Evolutionary conservation across 1,140 invertebrate genomes (phyloP).

Genomic region (Drosophila malerkotliana): DNA sequence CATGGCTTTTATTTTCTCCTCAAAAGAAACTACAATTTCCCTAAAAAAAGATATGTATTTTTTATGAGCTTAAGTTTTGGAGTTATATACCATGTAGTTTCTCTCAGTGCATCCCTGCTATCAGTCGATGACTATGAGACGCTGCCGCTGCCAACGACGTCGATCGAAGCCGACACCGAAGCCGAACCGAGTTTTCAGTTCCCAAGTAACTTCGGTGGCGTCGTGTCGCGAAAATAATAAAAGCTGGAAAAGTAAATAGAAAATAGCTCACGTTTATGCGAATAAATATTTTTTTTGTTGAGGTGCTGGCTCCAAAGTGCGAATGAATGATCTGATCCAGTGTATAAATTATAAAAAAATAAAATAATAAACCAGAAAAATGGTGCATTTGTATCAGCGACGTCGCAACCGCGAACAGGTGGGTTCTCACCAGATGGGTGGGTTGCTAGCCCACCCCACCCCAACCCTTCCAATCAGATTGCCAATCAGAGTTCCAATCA

Average conservation of each 20-base stretch:
- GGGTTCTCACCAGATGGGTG: slow-evolving; percentile 29
- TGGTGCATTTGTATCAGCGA: slow-evolving; percentile 72
- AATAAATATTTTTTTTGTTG: slow-evolving; percentile 6
- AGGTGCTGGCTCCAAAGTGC: slow-evolving; percentile 2
- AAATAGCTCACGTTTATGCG: too few relatives aligned
- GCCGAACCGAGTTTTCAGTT: slow-evolving; percentile 46
- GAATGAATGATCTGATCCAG: background rate
- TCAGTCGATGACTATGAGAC: slow-evolving; percentile 19
- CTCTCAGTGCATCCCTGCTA: slow-evolving; percentile 18
- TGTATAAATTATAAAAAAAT: background rate
- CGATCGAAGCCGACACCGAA: slow-evolving; percentile 24
- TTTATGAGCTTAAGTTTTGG: too few relatives aligned
- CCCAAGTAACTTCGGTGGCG: slow-evolving; percentile 59
- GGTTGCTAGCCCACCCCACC: background rate
- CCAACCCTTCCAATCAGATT: background rate
- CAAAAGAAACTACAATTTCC: too few relatives aligned
- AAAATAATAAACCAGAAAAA: slow-evolving; percentile 14
- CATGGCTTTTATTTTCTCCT: too few relatives aligned
- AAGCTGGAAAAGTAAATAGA: background rate
- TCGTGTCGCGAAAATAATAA: slow-evolving; percentile 53
- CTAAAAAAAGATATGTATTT: background rate
- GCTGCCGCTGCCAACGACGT: background rate
- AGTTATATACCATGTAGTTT: background rate
- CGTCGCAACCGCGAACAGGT: slow-evolving; percentile 70
- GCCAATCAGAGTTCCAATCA: background rate